These are phyloP conservation scores for Triops longicaudatus DNA, from an alignment of 1,140 invertebrate genomes.

Conservation along the genomic window DNA sequence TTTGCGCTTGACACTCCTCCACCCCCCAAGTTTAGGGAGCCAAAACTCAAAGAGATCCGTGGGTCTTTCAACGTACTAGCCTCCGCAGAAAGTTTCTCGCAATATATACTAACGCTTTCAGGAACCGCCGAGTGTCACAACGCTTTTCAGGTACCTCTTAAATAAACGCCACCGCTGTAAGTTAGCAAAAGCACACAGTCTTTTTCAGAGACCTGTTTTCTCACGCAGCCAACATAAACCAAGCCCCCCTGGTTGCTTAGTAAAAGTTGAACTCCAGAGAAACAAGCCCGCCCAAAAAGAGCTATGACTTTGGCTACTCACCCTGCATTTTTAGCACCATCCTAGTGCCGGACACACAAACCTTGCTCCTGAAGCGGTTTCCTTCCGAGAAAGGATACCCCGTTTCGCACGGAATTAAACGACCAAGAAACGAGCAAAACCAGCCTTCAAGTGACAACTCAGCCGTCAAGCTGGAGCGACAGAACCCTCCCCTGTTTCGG, in stretches of 20 bases:
- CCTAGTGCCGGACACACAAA: not conserved
- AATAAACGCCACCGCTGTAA: not conserved
- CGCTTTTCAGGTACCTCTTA: not conserved
- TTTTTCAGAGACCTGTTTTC: not conserved
- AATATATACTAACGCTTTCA: not conserved
- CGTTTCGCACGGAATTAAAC: not conserved
- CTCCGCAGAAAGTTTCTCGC: not conserved
- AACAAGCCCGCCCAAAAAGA: not conserved
- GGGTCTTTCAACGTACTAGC: not conserved
- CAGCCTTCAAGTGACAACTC: not conserved
- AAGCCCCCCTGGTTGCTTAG: not conserved
- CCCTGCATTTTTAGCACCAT: not conserved
- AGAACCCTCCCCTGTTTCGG: not conserved
- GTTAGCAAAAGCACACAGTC: not conserved
- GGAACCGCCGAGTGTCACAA: not conserved
- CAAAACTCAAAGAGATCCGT: not conserved
- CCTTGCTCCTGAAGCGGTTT: not conserved
- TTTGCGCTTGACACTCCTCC: not conserved
- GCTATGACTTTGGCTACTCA: not conserved
- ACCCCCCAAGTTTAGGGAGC: not conserved
- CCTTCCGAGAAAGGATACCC: not conserved
- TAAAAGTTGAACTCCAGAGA: not conserved
- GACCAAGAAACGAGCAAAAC: not conserved
- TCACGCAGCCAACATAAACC: not conserved
- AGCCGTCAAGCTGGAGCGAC: not conserved